Conservation (phyloP, 2,888 invertebrate genomes). For the Dicranocentrus wangi region DNA sequence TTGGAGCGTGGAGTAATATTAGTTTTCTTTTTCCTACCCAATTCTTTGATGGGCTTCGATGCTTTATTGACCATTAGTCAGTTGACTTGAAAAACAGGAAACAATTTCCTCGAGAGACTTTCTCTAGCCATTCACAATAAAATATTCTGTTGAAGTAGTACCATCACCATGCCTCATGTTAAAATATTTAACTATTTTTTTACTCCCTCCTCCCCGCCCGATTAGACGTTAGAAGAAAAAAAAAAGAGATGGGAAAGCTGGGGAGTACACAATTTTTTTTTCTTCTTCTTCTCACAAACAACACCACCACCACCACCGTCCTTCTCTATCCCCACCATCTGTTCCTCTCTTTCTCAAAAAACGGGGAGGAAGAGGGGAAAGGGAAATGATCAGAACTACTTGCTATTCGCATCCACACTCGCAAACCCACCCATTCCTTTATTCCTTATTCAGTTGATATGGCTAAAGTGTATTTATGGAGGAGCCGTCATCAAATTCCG, state of each 20-base stretch:
- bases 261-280: no score
- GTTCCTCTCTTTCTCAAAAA: slow-evolving; percentile 15
- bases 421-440: slow-evolving; percentile 33
- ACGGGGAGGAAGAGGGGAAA: slow-evolving; percentile 14
- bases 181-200: slow-evolving; percentile 58
- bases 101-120: slow-evolving; percentile 14
- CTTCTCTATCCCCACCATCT: no score
- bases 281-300: not conserved
- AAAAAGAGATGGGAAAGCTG: not conserved
- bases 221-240: not conserved
- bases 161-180: slow-evolving; percentile 21
- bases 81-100: slow-evolving; percentile 15
- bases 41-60: slow-evolving; percentile 25
- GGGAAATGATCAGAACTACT: slow-evolving; percentile 54
- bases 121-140: slow-evolving; percentile 54
- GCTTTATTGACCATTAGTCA: slow-evolving; percentile 23
- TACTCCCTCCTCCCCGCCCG: slow-evolving; percentile 8
- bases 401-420: slow-evolving; percentile 54
- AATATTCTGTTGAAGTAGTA: slow-evolving; percentile 54
- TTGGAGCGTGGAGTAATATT: no score
- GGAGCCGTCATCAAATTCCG: not conserved
- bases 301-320: not conserved
- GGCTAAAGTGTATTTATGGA: not conserved
- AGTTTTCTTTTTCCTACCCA: no score
- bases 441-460: slow-evolving; percentile 33